Base-by-base conservation (phyloP, 2,797 vertebrate species). In the Florisuga fusca region DNA sequence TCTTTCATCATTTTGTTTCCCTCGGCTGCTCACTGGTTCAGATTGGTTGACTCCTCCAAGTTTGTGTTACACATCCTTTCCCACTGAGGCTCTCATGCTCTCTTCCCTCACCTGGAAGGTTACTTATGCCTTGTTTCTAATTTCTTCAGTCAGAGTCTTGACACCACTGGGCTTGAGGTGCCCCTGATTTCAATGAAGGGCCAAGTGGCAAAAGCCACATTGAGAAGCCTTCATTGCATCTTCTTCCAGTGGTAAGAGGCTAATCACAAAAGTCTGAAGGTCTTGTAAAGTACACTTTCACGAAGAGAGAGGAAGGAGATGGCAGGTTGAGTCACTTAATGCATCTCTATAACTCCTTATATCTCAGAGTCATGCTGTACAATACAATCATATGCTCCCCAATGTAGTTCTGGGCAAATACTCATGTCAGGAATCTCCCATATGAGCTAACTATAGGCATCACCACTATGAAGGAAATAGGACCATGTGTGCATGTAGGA, bases 21-120 rank as follows among this genome's bases (percentile, higher is more conserved):
- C 46, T 79, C 7, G 0, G 45, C 83, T 84, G 53, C 61, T 91
- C 48, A 26, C 63, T 90, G 77, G 77, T 67, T 87, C 74, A 80
- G 67, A 57, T 33, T 26, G 17, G 46, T 8, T 95, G 94, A 83
- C 63, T 76, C 46, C 48, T 96, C 88, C 94, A 92, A 92, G 54
- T 6, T 17, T 54, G n/a, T 61, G 81, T 12, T 55, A 64, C 10
- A n/a, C 57, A 77, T 64, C 72, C 54, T 84, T 87, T 93, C 72
- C 81, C 86, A 63, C 13, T 0, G 0, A 15, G 11, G 14, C 33
- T 77, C 33, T 50, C 27, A 33, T 38, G 53, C 23, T 59, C 38
- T 77, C 58, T 84, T 36, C 21, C 68, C 54, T 53, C 43, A 43
- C 78, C 71, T 94, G 91, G 36, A 95, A 87, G 83, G 50, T 38